phyloP scores from a whole-genome alignment of 2,113 vertebrate species.

The Pollachius pollachius region DNA sequence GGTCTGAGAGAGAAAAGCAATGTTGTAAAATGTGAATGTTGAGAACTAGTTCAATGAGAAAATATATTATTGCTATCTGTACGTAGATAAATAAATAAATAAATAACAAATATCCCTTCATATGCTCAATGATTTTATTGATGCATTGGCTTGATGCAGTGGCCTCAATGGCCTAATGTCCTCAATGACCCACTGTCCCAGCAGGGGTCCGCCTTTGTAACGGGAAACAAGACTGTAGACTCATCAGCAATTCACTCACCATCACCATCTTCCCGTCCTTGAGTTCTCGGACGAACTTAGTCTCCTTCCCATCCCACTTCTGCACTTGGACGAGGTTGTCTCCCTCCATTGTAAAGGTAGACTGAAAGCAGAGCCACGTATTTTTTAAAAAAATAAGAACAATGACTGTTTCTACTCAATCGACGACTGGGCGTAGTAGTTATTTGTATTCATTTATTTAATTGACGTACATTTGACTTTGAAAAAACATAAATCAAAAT shows the following conservation, averaged over 20 bases:
- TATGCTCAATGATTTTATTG: too few species aligned
- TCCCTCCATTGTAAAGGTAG: constrained; percentile 87
- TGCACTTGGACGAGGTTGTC: constrained; percentile 88
- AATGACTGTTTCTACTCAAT: neutral
- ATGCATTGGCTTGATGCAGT: too few species aligned
- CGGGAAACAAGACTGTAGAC: neutral
- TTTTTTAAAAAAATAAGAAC: neutral
- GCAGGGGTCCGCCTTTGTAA: neutral
- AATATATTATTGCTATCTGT: neutral
- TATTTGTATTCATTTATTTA: too few species aligned
- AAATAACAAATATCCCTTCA: too few species aligned
- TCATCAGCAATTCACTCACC: constrained; percentile 71
- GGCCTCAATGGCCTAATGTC: neutral
- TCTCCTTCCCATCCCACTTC: constrained; percentile 96
- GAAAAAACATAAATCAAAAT: too few species aligned
- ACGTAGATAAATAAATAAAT: too few species aligned
- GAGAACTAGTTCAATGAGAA: neutral
- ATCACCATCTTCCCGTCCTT: constrained; percentile 92
- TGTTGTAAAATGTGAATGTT: neutral
- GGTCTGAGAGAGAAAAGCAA: constrained; percentile 76
- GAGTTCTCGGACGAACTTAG: constrained; percentile 90
- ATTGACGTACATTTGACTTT: too few species aligned
- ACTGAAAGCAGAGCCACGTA: constrained; percentile 67
- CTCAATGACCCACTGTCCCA: neutral
- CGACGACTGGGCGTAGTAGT: neutral